Percentiles rank a stretch among this genome's conserved stretches.
Evolutionary conservation across 2,888 invertebrate genomes (phyloP).

Genomic region (Leptinotarsa haldemani): DNA sequence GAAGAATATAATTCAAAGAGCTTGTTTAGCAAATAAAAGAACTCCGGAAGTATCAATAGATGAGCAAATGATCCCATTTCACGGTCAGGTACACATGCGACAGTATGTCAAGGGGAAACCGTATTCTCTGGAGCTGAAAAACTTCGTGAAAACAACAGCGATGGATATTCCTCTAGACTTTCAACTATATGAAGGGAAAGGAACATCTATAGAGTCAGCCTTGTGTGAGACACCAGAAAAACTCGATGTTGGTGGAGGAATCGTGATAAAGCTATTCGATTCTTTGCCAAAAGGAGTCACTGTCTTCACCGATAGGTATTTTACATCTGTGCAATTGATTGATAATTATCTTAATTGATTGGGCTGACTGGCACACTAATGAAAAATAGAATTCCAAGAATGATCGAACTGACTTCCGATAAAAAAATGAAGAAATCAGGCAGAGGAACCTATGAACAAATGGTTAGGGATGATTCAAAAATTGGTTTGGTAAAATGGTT

Average conservation of each 20-base stretch:
- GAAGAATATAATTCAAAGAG: not conserved
- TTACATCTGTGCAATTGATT: not conserved
- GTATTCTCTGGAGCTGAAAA: slow-evolving; percentile 22
- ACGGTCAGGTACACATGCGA: slow-evolving; percentile 11
- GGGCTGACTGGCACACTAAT: slow-evolving; percentile 25
- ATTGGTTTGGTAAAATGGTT: slow-evolving; percentile 1
- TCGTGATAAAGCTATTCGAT: slow-evolving; percentile 29
- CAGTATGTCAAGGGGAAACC: slow-evolving; percentile 28
- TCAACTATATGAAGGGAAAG: slow-evolving; percentile 11
- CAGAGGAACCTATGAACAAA: slow-evolving; percentile 1
- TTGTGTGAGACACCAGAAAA: slow-evolving; percentile 31
- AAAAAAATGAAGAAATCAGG: not conserved
- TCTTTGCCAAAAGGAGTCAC: slow-evolving; percentile 21
- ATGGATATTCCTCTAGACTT: too few relatives aligned
- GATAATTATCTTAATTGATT: too few relatives aligned
- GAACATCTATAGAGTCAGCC: slow-evolving; percentile 19
- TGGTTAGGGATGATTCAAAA: not conserved
- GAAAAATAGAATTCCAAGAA: slow-evolving; percentile 24
- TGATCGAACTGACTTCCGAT: not conserved
- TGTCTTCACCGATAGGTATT: slow-evolving; percentile 28
- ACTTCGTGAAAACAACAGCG: not conserved
- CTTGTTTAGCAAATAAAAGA: not conserved
- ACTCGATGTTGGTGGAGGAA: slow-evolving; percentile 34
- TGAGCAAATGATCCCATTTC: not conserved
- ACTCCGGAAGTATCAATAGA: too few relatives aligned